Base-by-base conservation (phyloP, 1,140 invertebrate species). In the Leptinotarsa lineolata region DNA sequence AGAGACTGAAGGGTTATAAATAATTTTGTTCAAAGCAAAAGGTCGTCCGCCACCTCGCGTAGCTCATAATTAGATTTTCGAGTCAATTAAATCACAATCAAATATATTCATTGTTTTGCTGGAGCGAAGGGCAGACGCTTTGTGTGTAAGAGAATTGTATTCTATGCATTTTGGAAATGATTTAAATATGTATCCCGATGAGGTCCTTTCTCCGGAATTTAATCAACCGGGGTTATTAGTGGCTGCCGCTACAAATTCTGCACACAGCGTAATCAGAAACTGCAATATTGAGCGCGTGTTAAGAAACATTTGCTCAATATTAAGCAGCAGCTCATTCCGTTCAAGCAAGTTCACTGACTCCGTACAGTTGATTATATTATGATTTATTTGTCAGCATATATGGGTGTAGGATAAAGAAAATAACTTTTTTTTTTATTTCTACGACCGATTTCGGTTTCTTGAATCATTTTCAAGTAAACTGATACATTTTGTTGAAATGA, bases 1-100 rank as follows among this genome's bases (percentile, higher is more conserved):
- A 54, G 48, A 18, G 48, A 54, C 48, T 54, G 48, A 54, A 54
- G 48, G 48, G 48, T 54, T 54, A 54, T 54, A 54, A 54, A 54
- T 54, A 18, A 54, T 54, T 54, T 13, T 16, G 15, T 16, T 54
- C 16, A 13, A 54, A 54, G 48, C 48, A 18, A 54, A 54, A 54
- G 48, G 48, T 54, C 48, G 48, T 16, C 15, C n/a, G 48, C 48
- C 48, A 54, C 48, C 15, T 54, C 48, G 48, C 48, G 16, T 16
- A 54, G 48, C 4, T 54, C 48, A 54, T 54, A 54, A 54, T 54
- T 54, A 54, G n/a, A 54, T 54, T 54, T 54, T 3, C 48, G 15
- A 18, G 15, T 54, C 48, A 18, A 54, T 18, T 54, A 18, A 54
- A 54, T 54, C 5, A 54, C 48, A 18, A 54, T 54, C 48, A 54